These are phyloP conservation scores for Nibea coibor DNA, from an alignment of 2,113 vertebrate species.

Conservation along the genomic window DNA sequence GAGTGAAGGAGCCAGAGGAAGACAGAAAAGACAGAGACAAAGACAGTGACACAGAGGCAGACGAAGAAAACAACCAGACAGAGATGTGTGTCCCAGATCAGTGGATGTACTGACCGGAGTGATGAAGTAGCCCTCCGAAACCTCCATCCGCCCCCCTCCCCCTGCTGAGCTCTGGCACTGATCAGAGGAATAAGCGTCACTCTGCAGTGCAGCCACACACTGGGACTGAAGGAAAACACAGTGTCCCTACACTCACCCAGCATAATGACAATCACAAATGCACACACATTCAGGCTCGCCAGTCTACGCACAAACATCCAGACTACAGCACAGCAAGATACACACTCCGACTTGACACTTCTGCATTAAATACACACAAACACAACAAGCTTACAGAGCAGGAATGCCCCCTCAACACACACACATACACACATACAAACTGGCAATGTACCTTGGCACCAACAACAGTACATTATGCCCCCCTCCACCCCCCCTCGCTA, in stretches of 20 bases:
- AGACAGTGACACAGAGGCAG: conserved; percentile 29
- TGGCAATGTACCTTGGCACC: conserved; percentile 27
- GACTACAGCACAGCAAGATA: conserved; percentile 37
- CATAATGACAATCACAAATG: conserved; percentile 52
- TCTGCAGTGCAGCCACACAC: conserved; percentile 56
- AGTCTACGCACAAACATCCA: conserved; percentile 18
- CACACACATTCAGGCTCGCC: neutral
- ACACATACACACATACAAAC: conserved; percentile 1
- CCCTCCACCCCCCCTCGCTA: neutral
- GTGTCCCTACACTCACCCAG: conserved; percentile 45
- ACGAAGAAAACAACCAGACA: conserved; percentile 37
- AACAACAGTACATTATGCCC: conserved; percentile 23
- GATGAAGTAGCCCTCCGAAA: neutral
- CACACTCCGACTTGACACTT: conserved; percentile 38
- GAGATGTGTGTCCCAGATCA: conserved; percentile 64
- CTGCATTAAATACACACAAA: conserved; percentile 32
- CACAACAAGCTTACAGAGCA: conserved; percentile 11
- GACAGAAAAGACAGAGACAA: neutral
- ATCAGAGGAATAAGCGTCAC: conserved; percentile 64
- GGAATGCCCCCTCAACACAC: neutral
- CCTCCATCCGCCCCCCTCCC: conserved; percentile 15
- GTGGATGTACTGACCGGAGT: conserved; percentile 52
- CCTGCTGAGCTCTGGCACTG: conserved; percentile 70
- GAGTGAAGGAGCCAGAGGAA: neutral
- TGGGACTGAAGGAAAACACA: conserved; percentile 56